Evolutionary conservation across 1,140 invertebrate genomes (phyloP).

Genomic region (Sminthurides bifidus): DNA sequence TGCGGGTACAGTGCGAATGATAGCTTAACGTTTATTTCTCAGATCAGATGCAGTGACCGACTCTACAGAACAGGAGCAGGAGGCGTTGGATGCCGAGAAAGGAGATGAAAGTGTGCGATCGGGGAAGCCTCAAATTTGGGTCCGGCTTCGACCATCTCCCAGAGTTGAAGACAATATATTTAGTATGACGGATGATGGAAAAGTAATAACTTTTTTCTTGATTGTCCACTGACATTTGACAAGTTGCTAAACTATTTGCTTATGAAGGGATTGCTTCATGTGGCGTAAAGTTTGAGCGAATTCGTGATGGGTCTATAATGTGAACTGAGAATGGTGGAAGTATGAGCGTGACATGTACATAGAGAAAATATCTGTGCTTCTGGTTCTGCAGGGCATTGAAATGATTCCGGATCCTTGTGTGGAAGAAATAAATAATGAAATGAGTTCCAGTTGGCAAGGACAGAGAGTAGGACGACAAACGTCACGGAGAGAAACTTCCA

Average conservation of each 20-base stretch:
- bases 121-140: slow-evolving; percentile 14
- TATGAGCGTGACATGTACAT: not conserved
- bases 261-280: not conserved
- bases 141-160: slow-evolving; percentile 10
- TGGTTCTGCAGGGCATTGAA: not conserved
- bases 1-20: too few species aligned
- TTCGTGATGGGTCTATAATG: not conserved
- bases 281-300: not conserved
- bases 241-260: not conserved
- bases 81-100: too few species aligned
- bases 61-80: too few species aligned
- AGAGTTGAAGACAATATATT: slow-evolving; percentile 10
- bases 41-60: too few species aligned
- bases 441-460: not conserved
- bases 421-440: not conserved
- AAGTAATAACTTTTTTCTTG: slow-evolving; percentile 2
- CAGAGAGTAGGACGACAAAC: not conserved
- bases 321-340: not conserved
- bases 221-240: not conserved
- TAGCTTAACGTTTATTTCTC: too few species aligned
- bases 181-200: slow-evolving; percentile 4
- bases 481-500: too few species aligned
- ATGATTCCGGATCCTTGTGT: not conserved
- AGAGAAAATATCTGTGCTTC: not conserved
- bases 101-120: too few species aligned